Base-by-base conservation (phyloP, 2,888 invertebrate genomes). In the Eueremaeus valkanovi region DNA sequence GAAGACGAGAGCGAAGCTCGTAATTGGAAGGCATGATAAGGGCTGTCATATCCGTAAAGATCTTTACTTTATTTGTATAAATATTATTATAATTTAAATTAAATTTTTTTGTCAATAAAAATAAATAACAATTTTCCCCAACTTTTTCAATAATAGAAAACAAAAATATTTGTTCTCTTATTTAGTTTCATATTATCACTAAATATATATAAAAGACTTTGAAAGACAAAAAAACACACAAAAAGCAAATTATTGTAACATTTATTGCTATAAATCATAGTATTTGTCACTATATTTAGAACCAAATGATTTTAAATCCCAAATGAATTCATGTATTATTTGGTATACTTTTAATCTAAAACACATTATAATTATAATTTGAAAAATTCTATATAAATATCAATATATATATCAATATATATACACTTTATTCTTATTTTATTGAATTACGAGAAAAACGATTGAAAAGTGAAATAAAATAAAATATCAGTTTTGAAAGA, bases 1-100 rank as follows among this genome's bases (percentile, higher is more conserved):
- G 45, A 42, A 42, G 70, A 70, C n/a, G 70, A 70, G 27, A 70
- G 70, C 18, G 70, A 70, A 45, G 70, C 70, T 11, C 70, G 70
- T 13, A 70, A 70, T 45, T 70, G 70, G 70, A 70, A 70, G 27
- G 70, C 42, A 40, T 70, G 70, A 70, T 21, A n/a, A 5, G 0
- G 5, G n/a, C n/a, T n/a, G n/a, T n/a, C n/a, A n/a, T n/a, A n/a
- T n/a, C n/a, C n/a, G n/a, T n/a, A n/a, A n/a, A n/a, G n/a, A n/a
- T n/a, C n/a, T n/a, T n/a, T n/a, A n/a, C n/a, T n/a, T n/a, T n/a
- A n/a, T n/a, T n/a, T n/a, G n/a, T n/a, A n/a, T n/a, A n/a, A n/a
- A n/a, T n/a, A n/a, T n/a, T n/a, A n/a, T n/a, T n/a, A n/a, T n/a
- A 11, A 8, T 36, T n/a, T 49, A 49, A 8, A 49, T 49, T 49